Evolutionary conservation across 1,140 invertebrate genomes (phyloP), one percentile per base, ranked within the genome.

Genomic region (Cydia strobilella): DNA sequence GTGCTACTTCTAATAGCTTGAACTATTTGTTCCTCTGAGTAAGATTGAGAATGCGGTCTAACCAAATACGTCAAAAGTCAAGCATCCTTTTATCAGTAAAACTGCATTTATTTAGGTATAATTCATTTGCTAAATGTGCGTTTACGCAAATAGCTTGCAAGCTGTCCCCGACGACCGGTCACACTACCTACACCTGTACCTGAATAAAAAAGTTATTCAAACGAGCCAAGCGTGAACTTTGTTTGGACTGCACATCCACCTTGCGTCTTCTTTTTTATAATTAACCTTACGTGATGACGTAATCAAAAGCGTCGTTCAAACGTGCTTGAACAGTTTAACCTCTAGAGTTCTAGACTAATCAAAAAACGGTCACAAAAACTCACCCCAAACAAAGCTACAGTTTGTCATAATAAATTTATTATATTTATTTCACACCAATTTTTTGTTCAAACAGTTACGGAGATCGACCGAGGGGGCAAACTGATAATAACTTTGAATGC

Each of bases 181-280:
- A 63, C 74, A 73, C 69, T 73, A 62, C 76, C 69, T 73, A 62
- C 76, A 77, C 76, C 76, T 77, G 76, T 75, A 18, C 66, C 35
- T 66, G 74, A 35, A 65, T 35, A 65, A 65, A 65, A 25, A 65
- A 65, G 12, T 65, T 31, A 59, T 59, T 59, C n/a, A 31, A 65
- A 65, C 25, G 25, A 31, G 25, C 7, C 63, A 65, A 35, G 3
- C 63, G 63, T 65, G 15, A 65, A 65, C 25, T 65, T 31, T 23
- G 23, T 62, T 62, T 65, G 63, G 27, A 65, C 54, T 35, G 65
- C n/a, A 9, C 27, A 35, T 31, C 6, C 27, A 39, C 65, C 65
- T 18, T 18, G 31, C 31, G 18, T 18, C 54, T 69, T 15, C 15
- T 66, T 66, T 35, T 27, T 12, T 42, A n/a, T 39, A 9, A 69